Base-by-base conservation (phyloP, 1,140 invertebrate species). In the Archivesica marissinica region DNA sequence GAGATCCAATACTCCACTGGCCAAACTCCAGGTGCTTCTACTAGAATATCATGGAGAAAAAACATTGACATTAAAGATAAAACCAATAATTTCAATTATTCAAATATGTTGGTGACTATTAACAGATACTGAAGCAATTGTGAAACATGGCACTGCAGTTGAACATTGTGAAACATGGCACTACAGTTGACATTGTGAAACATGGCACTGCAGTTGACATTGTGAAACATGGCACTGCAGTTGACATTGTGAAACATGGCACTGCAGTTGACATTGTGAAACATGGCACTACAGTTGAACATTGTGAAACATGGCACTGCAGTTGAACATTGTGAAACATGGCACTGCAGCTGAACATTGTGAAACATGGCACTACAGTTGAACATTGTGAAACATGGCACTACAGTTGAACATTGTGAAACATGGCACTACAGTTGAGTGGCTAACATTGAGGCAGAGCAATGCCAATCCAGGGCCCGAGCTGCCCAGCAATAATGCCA, bases 1-100 rank as follows among this genome's bases (percentile, higher is more conserved):
- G 0, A 72, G 41, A 6, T 50, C 44, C 68, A n/a, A 72, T 72
- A 47, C 68, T 72, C 68, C 68, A 72, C 41, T 72, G 41, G 68
- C 68, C 68, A 23, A 72, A 30, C 50, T 72, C 28, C 20, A 72
- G 28, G 41, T 72, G 41, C 50, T 47, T 44, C 25, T 41, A 44
- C 50, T 72, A 41, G 28, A 56, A 56, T 56, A n/a, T 64, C 59
- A 64, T 64, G 38, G 30, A 13, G 59, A 64, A 64, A 64, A 64
- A 72, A 6, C 44, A 72, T 23, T 50, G 68, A 33, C 68, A 47
- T 50, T 72, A 30, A 23, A 15, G 68, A 50, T 30, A 33, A 47
- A 72, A 50, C 68, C 68, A 47, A 47, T 72, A 72, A 33, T 35
- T 30, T 35, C 38, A 64, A 30, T 64, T 30, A n/a, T n/a, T n/a